Percentiles rank a stretch among this genome's conserved stretches.
These are phyloP conservation scores for Phacellophora camtschatica DNA, from an alignment of 30 jellyfish, hydroid and myxozoan genomes.

Conservation along the genomic window DNA sequence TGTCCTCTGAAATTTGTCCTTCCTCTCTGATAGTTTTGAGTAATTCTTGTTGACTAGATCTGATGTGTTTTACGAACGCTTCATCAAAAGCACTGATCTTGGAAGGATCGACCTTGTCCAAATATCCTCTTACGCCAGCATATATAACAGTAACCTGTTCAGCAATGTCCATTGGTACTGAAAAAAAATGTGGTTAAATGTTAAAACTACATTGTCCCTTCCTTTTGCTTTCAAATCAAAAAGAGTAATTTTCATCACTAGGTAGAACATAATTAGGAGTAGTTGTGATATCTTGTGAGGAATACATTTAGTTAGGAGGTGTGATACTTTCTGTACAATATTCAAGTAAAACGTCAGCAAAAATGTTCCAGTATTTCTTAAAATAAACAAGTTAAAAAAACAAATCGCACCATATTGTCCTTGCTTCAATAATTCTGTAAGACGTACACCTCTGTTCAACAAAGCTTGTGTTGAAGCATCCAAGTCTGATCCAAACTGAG, in stretches of 20 bases:
- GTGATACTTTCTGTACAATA: too few relatives aligned
- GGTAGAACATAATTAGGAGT: too few relatives aligned
- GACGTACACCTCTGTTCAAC: constrained; percentile 98
- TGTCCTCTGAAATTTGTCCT: constrained; percentile 95
- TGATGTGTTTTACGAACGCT: constrained; percentile 82
- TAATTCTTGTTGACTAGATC: constrained; percentile 78
- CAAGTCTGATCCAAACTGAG: constrained; percentile 99
- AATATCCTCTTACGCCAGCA: constrained; percentile 98
- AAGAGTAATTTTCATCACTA: too few relatives aligned
- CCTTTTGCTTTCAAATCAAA: too few relatives aligned
- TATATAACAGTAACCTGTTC: constrained; percentile 96
- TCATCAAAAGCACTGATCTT: constrained; percentile 88
- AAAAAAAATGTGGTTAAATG: too few relatives aligned
- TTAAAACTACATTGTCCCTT: too few relatives aligned
- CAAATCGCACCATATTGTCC: constrained; percentile 95
- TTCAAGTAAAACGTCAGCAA: too few relatives aligned
- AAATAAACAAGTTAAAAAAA: too few relatives aligned
- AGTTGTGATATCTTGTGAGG: too few relatives aligned
- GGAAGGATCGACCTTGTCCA: constrained; percentile 96
- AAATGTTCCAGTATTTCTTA: too few relatives aligned
- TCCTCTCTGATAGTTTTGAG: constrained; percentile 80
- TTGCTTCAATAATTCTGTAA: constrained; percentile 95
- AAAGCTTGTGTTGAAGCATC: constrained; percentile 99
- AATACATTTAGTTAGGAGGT: too few relatives aligned
- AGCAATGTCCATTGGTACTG: constrained; percentile 99